A percentile compares a stretch with the other conserved stretches of the same genome.
These are phyloP conservation scores for Dusona sp. DNA, from an alignment of 2,888 invertebrate genomes.

Conservation along the genomic window DNA sequence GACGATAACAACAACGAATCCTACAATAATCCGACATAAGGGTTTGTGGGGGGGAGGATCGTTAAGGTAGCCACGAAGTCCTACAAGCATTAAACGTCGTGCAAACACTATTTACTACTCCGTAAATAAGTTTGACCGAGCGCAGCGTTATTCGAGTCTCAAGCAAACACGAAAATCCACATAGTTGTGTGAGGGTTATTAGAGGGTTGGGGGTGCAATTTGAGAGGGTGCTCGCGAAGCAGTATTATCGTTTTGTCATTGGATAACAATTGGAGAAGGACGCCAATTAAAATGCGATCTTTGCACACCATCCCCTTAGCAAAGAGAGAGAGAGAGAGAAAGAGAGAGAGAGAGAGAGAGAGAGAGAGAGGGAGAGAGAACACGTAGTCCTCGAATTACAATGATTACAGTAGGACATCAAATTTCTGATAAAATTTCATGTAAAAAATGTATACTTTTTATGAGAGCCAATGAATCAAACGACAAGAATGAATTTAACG, in stretches of 20 bases:
- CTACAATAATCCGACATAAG: conserved; percentile 44
- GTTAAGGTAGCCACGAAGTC: conserved; percentile 76
- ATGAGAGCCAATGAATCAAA: conserved; percentile 58
- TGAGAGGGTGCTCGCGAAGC: conserved; percentile 41
- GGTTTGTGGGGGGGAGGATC: conserved; percentile 67
- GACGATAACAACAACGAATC: conserved; percentile 65
- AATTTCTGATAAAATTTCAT: conserved; percentile 31
- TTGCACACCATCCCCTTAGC: conserved; percentile 20
- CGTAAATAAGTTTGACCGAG: conserved; percentile 77
- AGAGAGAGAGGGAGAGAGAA: too few relatives aligned
- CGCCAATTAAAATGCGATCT: conserved; percentile 67
- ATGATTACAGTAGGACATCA: conserved; percentile 5
- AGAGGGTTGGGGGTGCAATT: conserved; percentile 20
- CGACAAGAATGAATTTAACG: conserved; percentile 63
- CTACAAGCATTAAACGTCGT: conserved; percentile 76
- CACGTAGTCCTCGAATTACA: conserved; percentile 60
- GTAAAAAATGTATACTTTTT: conserved; percentile 52
- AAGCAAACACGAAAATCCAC: conserved; percentile 26
- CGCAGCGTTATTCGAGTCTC: conserved; percentile 25
- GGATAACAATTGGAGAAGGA: conserved; percentile 61
- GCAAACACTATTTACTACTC: conserved; percentile 80
- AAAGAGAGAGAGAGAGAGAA: conserved; percentile 5
- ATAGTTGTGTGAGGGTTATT: conserved; percentile 41
- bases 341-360: conserved; percentile 8
- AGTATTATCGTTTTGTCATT: conserved; percentile 59